Base-by-base conservation (phyloP, 2,113 vertebrate species). In the Oryzias curvinotus region DNA sequence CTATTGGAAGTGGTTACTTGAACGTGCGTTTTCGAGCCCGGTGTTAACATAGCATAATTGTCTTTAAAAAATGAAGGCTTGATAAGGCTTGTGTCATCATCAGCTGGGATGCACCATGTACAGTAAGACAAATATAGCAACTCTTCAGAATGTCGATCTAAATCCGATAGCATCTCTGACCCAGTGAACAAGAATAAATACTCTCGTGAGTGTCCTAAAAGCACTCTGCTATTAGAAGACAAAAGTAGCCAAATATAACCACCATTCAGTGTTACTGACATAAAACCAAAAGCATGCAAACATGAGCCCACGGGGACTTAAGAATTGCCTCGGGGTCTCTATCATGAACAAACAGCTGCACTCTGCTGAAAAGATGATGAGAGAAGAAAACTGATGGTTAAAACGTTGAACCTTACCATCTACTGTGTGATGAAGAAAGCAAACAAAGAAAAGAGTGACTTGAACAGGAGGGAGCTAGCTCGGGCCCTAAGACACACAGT, bases 341-440 rank as follows among this genome's bases (percentile, higher is more conserved):
- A 75, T 78, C 57, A 68, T 48, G 65, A 60, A 65, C 66, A 78
- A 18, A 28, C 65, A 4, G 17, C n/a, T 68, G 47, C 60, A 61
- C 58, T 58, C 14, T 25, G 28, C 68, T 55, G 46, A 53, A 62
- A 77, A 75, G 43, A 68, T 28, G 6, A 44, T 7, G 52, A 64
- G 57, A 63, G 71, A 67, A 14, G 71, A 55, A 81, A 36, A 36
- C n/a, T 36, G 68, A 44, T 18, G 57, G 55, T 52, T 70, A 76
- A 68, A 72, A 84, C 57, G 72, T 23, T 45, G 19, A 73, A 21
- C 14, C 73, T 83, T 71, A 82, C 77, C 79, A 56, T 65, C n/a
- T 53, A 60, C 7, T 16, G 17, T 57, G 48, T 25, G 58, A 75
- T 19, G 64, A 62, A 42, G 53, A 53, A 59, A 14, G 49, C 46